A percentile compares a stretch with the other conserved stretches of the same genome.
Evolutionary conservation across 1,140 invertebrate species (phyloP).

Genomic region (Cotesia chilonis): DNA sequence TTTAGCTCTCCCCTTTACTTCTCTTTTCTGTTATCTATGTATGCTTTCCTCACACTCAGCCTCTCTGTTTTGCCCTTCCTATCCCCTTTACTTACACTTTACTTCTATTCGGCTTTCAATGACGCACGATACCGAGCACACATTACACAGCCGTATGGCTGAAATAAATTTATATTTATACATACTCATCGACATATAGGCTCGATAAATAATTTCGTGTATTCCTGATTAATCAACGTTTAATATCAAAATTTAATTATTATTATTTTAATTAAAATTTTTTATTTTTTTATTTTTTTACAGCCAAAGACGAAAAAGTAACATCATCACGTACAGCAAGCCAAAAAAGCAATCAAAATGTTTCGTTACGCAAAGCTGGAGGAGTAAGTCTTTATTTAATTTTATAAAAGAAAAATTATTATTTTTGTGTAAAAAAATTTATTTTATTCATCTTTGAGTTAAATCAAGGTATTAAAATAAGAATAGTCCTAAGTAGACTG

Average conservation of each 20-base stretch:
- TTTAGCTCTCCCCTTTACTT: not conserved
- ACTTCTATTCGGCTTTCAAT: slow-evolving; percentile 14
- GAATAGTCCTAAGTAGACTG: too few species aligned
- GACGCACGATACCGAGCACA: slow-evolving; percentile 28
- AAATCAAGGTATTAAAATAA: too few species aligned
- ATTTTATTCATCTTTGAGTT: too few species aligned
- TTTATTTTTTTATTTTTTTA: slow-evolving; percentile 38
- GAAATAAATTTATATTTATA: too few species aligned
- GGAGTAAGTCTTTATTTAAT: slow-evolving; percentile 58
- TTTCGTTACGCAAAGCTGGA: slow-evolving; percentile 61
- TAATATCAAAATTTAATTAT: not conserved
- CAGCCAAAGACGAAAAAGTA: slow-evolving; percentile 65
- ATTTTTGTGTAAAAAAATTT: too few species aligned
- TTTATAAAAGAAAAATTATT: not conserved
- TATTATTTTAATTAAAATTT: slow-evolving; percentile 17
- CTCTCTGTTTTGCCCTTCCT: not conserved
- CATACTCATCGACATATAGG: not conserved
- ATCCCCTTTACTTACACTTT: not conserved
- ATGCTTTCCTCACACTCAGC: not conserved
- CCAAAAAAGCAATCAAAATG: slow-evolving; percentile 59
- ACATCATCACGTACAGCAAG: slow-evolving; percentile 56
- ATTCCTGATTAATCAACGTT: not conserved
- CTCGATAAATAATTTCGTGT: slow-evolving; percentile 12
- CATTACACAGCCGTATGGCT: not conserved
- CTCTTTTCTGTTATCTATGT: not conserved